Conservation (phyloP, 64 coral and sea anemone genomes). For the Porites lutea region DNA sequence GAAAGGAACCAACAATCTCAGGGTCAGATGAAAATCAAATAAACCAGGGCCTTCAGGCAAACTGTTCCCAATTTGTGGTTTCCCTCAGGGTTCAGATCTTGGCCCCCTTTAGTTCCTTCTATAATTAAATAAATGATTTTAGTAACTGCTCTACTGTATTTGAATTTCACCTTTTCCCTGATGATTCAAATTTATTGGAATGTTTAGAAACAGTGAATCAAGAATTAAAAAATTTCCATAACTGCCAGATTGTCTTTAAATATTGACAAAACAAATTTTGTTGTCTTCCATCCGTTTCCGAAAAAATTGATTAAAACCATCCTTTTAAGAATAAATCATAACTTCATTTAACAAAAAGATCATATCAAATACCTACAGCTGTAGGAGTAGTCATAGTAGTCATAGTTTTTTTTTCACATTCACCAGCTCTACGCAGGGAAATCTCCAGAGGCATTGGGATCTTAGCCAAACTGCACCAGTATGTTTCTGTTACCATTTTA, state of each 20-base stretch:
- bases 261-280: not conserved
- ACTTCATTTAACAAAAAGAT: not conserved
- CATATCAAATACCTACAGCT: not conserved
- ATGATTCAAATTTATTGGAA: not conserved
- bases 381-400: not conserved
- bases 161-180: not conserved
- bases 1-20: too few species aligned
- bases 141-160: not conserved
- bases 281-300: not conserved
- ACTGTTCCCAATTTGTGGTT: not conserved
- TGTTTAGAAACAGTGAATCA: not conserved
- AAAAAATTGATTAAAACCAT: not conserved
- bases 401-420: not conserved
- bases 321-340: not conserved
- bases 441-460: not conserved
- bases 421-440: not conserved
- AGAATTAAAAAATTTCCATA: not conserved
- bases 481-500: not conserved
- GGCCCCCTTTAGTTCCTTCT: too few species aligned
- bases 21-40: too few species aligned
- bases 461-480: not conserved
- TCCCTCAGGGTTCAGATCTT: not conserved
- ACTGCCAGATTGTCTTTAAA: too few species aligned
- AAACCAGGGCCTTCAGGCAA: too few species aligned
- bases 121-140: not conserved